Percentiles rank a stretch among this genome's conserved stretches.
Evolutionary conservation across 2,888 invertebrate genomes (phyloP).

Genomic region (Brassicogethes aeneus): DNA sequence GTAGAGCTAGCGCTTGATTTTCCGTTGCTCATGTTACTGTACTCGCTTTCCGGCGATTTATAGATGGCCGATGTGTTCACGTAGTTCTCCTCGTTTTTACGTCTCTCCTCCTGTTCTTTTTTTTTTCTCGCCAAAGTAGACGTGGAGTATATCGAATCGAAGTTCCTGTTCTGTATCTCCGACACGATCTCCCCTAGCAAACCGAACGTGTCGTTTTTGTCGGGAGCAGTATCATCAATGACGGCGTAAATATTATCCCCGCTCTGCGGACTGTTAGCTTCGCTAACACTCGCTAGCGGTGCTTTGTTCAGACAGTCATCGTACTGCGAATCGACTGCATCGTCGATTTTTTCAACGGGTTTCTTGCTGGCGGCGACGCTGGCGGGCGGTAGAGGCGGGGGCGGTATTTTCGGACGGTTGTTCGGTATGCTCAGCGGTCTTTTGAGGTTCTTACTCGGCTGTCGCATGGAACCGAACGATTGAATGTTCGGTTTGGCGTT

Average conservation of each 20-base stretch:
- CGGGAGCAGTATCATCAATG: constrained; percentile 58
- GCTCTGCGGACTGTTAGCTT: constrained; percentile 47
- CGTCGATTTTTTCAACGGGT: background rate
- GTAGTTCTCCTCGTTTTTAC: constrained; percentile 44
- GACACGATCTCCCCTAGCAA: constrained; percentile 78
- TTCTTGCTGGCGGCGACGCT: constrained; percentile 17
- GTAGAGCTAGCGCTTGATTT: constrained; percentile 54
- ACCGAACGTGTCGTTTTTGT: constrained; percentile 59
- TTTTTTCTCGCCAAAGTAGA: constrained; percentile 59
- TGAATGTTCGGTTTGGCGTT: constrained; percentile 51
- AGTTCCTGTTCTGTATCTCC: constrained; percentile 78
- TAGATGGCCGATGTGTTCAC: constrained; percentile 46
- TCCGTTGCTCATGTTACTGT: constrained; percentile 49
- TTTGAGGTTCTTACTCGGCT: constrained; percentile 49
- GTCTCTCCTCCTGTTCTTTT: constrained; percentile 41
- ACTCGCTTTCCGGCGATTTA: constrained; percentile 45
- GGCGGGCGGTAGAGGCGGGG: constrained; percentile 59
- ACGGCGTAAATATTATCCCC: constrained; percentile 79
- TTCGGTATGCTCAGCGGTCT: constrained; percentile 68
- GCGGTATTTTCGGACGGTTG: constrained; percentile 64
- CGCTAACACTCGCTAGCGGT: constrained; percentile 53
- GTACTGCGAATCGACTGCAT: constrained; percentile 44
- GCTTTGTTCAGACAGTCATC: constrained; percentile 71
- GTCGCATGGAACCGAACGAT: constrained; percentile 77
- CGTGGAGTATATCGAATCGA: constrained; percentile 80